Base-by-base conservation (phyloP, 2,797 vertebrate genomes). In the Hemitrygon akajei region DNA sequence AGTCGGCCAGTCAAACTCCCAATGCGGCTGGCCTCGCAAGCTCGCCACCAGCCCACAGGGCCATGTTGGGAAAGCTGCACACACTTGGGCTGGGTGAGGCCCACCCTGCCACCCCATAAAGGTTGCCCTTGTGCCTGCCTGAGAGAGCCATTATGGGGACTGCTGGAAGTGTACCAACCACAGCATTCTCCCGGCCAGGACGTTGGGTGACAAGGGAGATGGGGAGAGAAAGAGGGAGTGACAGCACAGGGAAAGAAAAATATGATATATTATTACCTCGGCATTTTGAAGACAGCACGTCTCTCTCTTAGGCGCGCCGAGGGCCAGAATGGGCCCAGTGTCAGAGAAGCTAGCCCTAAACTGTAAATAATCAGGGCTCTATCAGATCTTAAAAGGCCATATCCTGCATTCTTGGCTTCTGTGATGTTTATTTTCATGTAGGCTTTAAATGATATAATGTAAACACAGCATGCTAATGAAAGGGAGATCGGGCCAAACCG, bases 381-480 rank as follows among this genome's bases (percentile, higher is more conserved):
- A 89, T 66, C 60, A 2, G 60, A 89, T 66, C 60, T 89, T 89
- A 69, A 87, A 87, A 69, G 86, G 86, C 86, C 34, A 89, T 89
- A 69, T 89, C 86, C 60, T 37, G 86, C 86, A 89, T 89, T 89
- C 86, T 69, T 89, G 86, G 86, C 60, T 14, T 89, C n/a, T 18
- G 86, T 20, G 34, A 66, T 89, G 60, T 89, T 89, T 89, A 66
- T 60, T 89, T 89, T 89, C n/a, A 6, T 73, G 71, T 66, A 18
- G 60, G 30, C 60, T 69, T 89, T 37, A 89, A 89, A 89, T 89
- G 66, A 89, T 37, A 89, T 89, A 89, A 89, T 22, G 86, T 89
- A 37, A 89, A 89, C 7, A 89, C 16, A 9, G 14, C n/a, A 37
- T 69, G n/a, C 66, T 89, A 89, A 37, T 89, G 86, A 89, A 89